Conservation (phyloP, 2,888 invertebrate species). For the Drosophila limbata region DNA sequence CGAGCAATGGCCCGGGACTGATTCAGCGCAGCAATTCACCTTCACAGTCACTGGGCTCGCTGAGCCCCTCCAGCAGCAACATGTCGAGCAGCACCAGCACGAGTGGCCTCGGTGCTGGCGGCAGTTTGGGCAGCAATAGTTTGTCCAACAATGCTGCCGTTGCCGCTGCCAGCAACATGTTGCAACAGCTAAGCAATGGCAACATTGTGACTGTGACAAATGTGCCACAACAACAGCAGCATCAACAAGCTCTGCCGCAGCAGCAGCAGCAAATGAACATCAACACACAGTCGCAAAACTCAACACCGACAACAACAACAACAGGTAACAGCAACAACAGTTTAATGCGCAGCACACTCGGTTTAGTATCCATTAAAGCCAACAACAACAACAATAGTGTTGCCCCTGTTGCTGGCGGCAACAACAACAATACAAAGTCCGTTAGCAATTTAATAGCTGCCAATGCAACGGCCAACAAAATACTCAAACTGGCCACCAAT, state of each 20-base stretch:
- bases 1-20: constrained; percentile 28
- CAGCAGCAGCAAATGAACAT: constrained; percentile 46
- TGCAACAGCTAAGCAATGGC: constrained; percentile 72
- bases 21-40: constrained; percentile 84
- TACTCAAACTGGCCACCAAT: constrained; percentile 83
- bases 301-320: constrained; percentile 63
- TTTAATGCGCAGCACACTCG: constrained; percentile 85
- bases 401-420: constrained; percentile 39
- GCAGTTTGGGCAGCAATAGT: constrained; percentile 65
- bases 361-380: constrained; percentile 84
- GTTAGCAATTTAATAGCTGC: constrained; percentile 84
- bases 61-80: constrained; percentile 85
- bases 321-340: constrained; percentile 85
- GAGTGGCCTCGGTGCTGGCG: constrained; percentile 80
- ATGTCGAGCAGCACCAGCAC: constrained; percentile 84
- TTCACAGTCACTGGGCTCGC: constrained; percentile 84
- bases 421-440: constrained; percentile 61
- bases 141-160: constrained; percentile 67
- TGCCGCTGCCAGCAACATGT: constrained; percentile 56
- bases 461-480: constrained; percentile 84
- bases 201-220: constrained; percentile 72
- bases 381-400: constrained; percentile 52
- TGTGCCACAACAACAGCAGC: constrained; percentile 66
- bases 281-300: constrained; percentile 54
- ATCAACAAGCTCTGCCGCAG: constrained; percentile 27